Conservation (phyloP, 2,113 vertebrate species). For the Cryptotis parvus region DNA sequence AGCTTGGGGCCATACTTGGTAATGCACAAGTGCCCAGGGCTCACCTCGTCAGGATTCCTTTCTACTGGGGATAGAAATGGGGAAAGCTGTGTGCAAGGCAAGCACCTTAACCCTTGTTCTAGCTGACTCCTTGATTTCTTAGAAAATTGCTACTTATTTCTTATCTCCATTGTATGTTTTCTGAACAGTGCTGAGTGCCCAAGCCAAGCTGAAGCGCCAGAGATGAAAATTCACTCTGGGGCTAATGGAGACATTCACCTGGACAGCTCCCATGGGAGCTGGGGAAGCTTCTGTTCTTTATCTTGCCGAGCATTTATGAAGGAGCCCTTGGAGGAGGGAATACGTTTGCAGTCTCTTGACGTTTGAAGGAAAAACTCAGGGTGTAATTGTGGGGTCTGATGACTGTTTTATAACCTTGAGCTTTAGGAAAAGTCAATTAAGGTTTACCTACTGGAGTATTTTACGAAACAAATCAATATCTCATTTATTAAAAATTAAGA, state of each 20-base stretch:
- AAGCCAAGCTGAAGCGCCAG: conserved; percentile 70
- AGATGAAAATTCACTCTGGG: conserved; percentile 71
- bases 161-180: conserved; percentile 24
- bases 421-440: conserved; percentile 69
- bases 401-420: conserved; percentile 46
- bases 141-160: not conserved
- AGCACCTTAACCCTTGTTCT: too few relatives aligned
- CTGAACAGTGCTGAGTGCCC: conserved; percentile 49
- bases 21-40: too few relatives aligned
- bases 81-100: too few relatives aligned
- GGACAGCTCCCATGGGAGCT: conserved; percentile 49
- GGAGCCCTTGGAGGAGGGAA: conserved; percentile 62
- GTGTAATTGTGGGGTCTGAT: conserved; percentile 65
- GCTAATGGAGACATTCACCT: conserved; percentile 39
- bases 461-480: conserved; percentile 67
- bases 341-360: conserved; percentile 72
- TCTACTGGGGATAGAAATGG: too few relatives aligned
- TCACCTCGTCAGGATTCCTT: too few relatives aligned
- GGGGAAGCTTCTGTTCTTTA: conserved; percentile 58
- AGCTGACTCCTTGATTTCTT: conserved; percentile 58
- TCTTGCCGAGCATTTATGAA: conserved; percentile 15
- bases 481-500: conserved; percentile 78
- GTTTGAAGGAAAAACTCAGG: conserved; percentile 11
- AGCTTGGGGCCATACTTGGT: too few relatives aligned
- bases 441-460: conserved; percentile 64